Conservation (phyloP, 1,140 invertebrate species). For the Ylistrum balloti region DNA sequence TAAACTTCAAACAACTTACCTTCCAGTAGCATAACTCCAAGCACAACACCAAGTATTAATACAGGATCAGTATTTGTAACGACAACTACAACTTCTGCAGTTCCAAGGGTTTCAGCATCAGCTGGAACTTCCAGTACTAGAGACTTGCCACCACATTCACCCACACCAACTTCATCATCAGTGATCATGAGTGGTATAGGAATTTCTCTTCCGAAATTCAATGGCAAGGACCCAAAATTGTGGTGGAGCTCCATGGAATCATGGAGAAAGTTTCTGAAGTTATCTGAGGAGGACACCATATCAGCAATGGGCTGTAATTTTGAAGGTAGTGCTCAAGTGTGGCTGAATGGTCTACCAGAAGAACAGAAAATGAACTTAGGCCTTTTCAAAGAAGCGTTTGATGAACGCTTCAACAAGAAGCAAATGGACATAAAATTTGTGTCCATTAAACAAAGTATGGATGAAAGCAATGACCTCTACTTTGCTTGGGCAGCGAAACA, state of each 20-base stretch:
- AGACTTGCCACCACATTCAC: no score
- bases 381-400: background rate
- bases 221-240: constrained; percentile 34
- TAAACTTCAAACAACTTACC: no score
- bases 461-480: background rate
- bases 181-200: no score
- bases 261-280: constrained; percentile 41
- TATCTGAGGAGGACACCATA: background rate
- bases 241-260: constrained; percentile 41
- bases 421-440: background rate
- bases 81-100: no score
- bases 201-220: background rate
- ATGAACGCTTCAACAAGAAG: background rate
- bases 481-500: constrained; percentile 43
- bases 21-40: no score
- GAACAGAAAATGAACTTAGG: background rate
- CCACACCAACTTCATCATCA: no score
- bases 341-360: background rate
- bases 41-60: no score
- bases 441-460: background rate
- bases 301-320: constrained; percentile 46
- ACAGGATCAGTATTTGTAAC: no score
- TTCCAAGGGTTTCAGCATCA: no score
- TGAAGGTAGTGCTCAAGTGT: background rate
- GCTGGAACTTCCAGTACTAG: no score